Conservation (phyloP, 2,113 vertebrate species). For the Pycnonotus jocosus region DNA sequence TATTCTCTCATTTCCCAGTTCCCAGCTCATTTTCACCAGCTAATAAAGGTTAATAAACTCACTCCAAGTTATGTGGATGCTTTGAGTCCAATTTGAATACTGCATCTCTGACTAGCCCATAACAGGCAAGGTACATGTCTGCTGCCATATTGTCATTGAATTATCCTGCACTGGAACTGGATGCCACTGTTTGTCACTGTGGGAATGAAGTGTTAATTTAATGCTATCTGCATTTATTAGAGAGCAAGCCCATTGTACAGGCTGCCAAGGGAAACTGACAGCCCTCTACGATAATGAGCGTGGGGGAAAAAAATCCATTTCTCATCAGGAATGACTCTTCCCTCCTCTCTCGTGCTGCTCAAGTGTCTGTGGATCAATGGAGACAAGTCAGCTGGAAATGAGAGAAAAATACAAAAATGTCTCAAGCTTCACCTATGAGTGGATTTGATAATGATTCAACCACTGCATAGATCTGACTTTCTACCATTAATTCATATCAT, state of each 20-base stretch:
- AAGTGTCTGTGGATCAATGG: background rate
- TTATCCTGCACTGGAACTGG: background rate
- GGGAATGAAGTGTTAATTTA: conserved; percentile 43
- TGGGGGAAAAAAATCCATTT: conserved; percentile 23
- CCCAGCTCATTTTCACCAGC: background rate
- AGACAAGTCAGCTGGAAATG: conserved; percentile 15
- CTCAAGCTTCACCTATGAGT: background rate
- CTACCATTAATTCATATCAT: background rate
- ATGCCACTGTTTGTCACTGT: conserved; percentile 24
- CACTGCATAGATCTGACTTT: background rate
- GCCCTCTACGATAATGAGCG: background rate
- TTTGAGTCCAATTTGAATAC: background rate
- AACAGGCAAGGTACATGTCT: background rate
- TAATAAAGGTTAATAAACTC: background rate
- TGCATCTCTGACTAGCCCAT: background rate
- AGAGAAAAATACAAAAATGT: background rate
- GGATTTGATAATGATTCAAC: background rate
- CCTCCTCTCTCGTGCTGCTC: background rate
- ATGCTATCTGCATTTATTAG: conserved; percentile 30
- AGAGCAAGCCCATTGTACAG: background rate
- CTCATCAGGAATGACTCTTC: conserved; percentile 33
- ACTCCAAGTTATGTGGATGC: background rate
- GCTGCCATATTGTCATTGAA: background rate
- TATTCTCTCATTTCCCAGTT: background rate
- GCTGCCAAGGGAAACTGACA: conserved; percentile 45